Evolutionary conservation across 37 sponge, comb jelly and placozoan species (phyloP).

Genomic region (Crambe crambe): DNA sequence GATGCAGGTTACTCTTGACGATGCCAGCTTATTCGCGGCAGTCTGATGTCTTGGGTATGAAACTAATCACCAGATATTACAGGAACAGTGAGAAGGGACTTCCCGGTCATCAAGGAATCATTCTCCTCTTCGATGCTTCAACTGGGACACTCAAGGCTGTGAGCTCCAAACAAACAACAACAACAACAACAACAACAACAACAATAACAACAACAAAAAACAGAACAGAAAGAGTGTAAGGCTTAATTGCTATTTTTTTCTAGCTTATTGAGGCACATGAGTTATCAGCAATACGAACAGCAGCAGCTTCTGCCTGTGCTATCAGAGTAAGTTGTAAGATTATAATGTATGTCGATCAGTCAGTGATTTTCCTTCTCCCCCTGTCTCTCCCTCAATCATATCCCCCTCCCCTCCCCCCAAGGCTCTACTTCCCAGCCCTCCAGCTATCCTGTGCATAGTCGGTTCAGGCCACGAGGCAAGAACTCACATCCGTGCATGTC

Average conservation of each 20-base stretch:
- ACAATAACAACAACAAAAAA: no score
- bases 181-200: no score
- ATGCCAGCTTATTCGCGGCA: slow-evolving; percentile 73
- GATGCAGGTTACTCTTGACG: slow-evolving; percentile 43
- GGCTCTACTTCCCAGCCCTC: slow-evolving; percentile 46
- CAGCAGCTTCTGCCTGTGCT: slow-evolving; percentile 94
- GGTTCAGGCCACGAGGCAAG: slow-evolving; percentile 92
- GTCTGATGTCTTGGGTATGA: slow-evolving; percentile 58
- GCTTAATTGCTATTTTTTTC: background rate
- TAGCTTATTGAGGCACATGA: slow-evolving; percentile 84
- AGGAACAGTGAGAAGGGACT: slow-evolving; percentile 49
- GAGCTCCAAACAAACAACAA: no score
- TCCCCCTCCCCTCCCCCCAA: no score
- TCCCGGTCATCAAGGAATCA: slow-evolving; percentile 68
- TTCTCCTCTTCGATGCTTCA: slow-evolving; percentile 64
- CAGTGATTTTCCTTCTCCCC: no score
- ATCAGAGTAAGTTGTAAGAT: slow-evolving; percentile 78
- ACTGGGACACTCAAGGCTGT: slow-evolving; percentile 82
- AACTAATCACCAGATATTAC: slow-evolving; percentile 66
- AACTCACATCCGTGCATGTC: slow-evolving; percentile 78
- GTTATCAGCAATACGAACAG: slow-evolving; percentile 89
- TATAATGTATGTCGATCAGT: no score
- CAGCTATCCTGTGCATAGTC: slow-evolving; percentile 73
- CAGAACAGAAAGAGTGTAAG: no score
- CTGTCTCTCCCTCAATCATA: no score